Conservation (phyloP, 2,888 invertebrate genomes). For the Cyclophora punctaria region DNA sequence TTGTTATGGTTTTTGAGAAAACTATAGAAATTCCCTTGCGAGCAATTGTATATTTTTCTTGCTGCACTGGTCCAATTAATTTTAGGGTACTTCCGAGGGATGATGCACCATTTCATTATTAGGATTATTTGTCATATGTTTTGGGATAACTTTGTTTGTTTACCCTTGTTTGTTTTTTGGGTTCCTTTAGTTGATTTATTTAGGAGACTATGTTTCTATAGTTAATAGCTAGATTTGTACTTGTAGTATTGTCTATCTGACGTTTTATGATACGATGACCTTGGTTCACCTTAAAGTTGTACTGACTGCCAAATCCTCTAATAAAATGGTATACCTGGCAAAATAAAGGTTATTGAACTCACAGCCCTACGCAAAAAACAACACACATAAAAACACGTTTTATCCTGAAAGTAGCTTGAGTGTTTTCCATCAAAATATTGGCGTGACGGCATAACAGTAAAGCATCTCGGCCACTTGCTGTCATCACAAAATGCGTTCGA, state of each 20-base stretch:
- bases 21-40: constrained; percentile 55
- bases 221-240: too few species aligned
- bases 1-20: constrained; percentile 70
- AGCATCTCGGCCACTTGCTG: constrained; percentile 25
- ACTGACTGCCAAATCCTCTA: too few species aligned
- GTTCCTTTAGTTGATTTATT: background rate
- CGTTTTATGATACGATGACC: too few species aligned
- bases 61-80: constrained; percentile 17
- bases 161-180: background rate
- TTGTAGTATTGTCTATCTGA: too few species aligned
- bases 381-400: background rate
- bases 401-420: constrained; percentile 1
- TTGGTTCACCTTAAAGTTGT: too few species aligned
- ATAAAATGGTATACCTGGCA: too few species aligned
- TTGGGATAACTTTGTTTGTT: too few species aligned
- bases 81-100: background rate
- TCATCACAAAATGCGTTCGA: background rate
- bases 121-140: too few species aligned
- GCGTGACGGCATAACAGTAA: constrained; percentile 37
- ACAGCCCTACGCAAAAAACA: background rate
- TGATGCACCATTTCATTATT: too few species aligned
- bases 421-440: constrained; percentile 16
- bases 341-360: too few species aligned
- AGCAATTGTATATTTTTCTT: constrained; percentile 42
- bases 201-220: too few species aligned